Evolutionary conservation across 2,113 vertebrate species (phyloP), one percentile per base, ranked within the genome.

Genomic region (Gobius niger): DNA sequence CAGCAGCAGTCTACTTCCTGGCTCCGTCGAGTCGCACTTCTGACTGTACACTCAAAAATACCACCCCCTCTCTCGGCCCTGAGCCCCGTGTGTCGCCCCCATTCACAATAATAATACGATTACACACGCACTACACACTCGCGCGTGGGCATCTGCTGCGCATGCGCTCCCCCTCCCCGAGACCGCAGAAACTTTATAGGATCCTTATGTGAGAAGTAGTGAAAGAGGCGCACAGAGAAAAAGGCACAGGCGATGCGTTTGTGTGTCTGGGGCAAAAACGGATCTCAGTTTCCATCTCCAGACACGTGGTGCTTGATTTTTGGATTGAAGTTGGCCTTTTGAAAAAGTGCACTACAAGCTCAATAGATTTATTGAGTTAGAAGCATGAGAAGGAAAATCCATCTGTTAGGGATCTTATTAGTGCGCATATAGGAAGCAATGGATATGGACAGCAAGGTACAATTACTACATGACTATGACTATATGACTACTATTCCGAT

Each of bases 21-120:
- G 89, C 89, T 91, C 89, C 88, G 74, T 57, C 19, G 78, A 87
- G 89, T 91, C 89, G 79, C 89, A 87, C 89, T 86, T 86, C 82
- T 90, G 87, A 89, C 89, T 82, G 79, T 82, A 80, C 83, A 77
- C 80, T 83, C 80, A 72, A 88, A 88, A 88, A 89, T 89, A 87
- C 82, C 80, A 46, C 79, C 81, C 72, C 47, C 75, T 50, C 40
- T 40, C 54, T 13, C 9, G 49, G 70, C 53, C 60, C 59, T 6
- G 44, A 56, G 63, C 70, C 40, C 66, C 64, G 18, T 34, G 24
- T 34, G 24, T 40, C 60, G 18, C 66, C 50, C 75, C 73, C 84
- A 88, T 88, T 89, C 86, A 87, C 85, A 89, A 88, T 69, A 87
- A 81, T 83, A 87, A 75, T 79, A 89, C 82, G 79, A 89, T 80